Conservation (phyloP, 2,888 invertebrate genomes). For the Pheosia tremula region DNA sequence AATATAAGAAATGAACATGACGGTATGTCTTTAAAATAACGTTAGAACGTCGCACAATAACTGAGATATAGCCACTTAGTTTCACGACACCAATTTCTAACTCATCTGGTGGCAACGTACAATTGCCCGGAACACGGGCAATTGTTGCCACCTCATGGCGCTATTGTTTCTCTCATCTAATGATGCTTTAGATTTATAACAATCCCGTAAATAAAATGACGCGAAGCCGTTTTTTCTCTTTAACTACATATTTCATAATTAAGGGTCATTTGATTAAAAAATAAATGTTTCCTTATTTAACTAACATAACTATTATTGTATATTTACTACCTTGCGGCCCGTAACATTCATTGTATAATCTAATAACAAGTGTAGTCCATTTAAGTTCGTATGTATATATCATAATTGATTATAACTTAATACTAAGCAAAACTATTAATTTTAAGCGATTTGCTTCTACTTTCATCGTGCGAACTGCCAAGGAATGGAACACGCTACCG, state of each 20-base stretch:
- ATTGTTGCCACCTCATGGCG: conserved; percentile 48
- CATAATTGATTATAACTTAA: too few species aligned
- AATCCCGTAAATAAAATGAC: conserved; percentile 35
- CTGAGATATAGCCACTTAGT: conserved; percentile 1
- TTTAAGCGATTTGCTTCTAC: too few species aligned
- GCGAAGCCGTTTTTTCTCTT: conserved; percentile 16
- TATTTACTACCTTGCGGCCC: too few species aligned
- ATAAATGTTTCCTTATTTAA: too few species aligned
- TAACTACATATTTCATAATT: conserved; percentile 7
- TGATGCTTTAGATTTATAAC: conserved; percentile 61
- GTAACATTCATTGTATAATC: too few species aligned
- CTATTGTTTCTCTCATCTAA: conserved; percentile 50
- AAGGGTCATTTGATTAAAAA: conserved; percentile 9
- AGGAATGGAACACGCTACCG: too few species aligned
- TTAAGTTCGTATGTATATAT: too few species aligned
- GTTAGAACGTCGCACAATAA: neutral
- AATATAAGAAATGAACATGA: neutral
- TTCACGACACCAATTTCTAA: conserved; percentile 8
- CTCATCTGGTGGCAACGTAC: conserved; percentile 31
- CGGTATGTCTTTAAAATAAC: neutral
- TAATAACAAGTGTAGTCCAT: too few species aligned
- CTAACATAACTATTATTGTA: too few species aligned
- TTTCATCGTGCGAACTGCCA: too few species aligned
- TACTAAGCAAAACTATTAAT: too few species aligned
- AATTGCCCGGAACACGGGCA: conserved; percentile 54